Evolutionary conservation across 1,140 invertebrate species (phyloP).

Genomic region (Atopsyche davidsoni): DNA sequence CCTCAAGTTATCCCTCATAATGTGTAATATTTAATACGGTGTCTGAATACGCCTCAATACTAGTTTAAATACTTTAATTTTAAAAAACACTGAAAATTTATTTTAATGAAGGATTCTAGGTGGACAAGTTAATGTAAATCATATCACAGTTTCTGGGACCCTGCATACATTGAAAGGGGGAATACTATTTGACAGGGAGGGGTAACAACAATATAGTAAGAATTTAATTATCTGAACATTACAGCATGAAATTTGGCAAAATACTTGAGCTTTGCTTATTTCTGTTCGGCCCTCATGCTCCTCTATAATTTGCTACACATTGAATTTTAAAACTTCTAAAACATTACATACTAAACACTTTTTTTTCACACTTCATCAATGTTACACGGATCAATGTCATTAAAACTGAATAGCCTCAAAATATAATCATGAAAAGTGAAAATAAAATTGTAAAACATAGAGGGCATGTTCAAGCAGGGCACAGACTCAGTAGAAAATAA

Average conservation of each 20-base stretch:
- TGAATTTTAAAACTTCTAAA: too few species aligned
- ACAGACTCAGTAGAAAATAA: slow-evolving; percentile 42
- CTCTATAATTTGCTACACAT: too few species aligned
- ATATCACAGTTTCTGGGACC: slow-evolving; percentile 26
- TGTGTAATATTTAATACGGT: neutral
- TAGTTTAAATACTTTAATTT: slow-evolving; percentile 8
- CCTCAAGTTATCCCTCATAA: slow-evolving; percentile 9
- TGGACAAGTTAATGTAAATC: slow-evolving; percentile 24
- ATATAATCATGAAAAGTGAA: slow-evolving; percentile 21
- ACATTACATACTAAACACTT: too few species aligned
- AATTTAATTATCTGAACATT: too few species aligned
- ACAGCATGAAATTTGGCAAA: too few species aligned
- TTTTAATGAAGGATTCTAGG: slow-evolving; percentile 20
- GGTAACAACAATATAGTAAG: neutral
- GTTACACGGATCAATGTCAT: slow-evolving; percentile 13
- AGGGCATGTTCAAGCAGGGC: slow-evolving; percentile 41
- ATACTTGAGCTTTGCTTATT: too few species aligned
- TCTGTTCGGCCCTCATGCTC: too few species aligned
- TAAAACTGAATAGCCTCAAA: slow-evolving; percentile 15
- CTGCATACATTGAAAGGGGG: slow-evolving; percentile 24
- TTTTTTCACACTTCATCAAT: slow-evolving; percentile 15
- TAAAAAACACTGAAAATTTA: slow-evolving; percentile 19
- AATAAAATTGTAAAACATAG: slow-evolving; percentile 9
- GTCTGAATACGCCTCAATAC: neutral
- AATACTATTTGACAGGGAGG: slow-evolving; percentile 10